These are phyloP conservation scores for Copidosoma aretas DNA, from an alignment of 2,888 invertebrate genomes.

Conservation along the genomic window DNA sequence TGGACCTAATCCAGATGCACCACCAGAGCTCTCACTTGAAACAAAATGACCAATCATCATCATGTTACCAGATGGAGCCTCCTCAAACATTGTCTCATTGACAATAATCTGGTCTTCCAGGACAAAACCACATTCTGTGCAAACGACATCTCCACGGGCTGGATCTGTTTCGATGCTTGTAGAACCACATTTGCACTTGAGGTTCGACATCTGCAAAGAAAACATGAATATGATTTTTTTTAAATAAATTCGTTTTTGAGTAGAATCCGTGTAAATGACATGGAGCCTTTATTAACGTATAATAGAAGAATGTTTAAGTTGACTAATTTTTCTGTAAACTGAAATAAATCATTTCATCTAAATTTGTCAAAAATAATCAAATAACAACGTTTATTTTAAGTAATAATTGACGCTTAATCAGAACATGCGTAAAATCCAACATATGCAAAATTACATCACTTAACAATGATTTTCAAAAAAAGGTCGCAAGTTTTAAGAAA, in stretches of 20 bases:
- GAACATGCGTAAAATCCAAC: not conserved
- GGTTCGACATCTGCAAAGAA: constrained; percentile 65
- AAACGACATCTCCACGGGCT: constrained; percentile 92
- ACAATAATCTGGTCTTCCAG: constrained; percentile 96
- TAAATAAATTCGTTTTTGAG: not conserved
- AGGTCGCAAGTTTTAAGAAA: not conserved
- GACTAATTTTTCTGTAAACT: not conserved
- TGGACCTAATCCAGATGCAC: constrained; percentile 80
- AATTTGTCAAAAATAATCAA: no score
- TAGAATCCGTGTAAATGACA: not conserved
- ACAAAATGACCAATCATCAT: constrained; percentile 94
- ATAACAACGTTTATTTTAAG: not conserved
- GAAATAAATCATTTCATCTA: not conserved
- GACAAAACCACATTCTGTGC: constrained; percentile 95
- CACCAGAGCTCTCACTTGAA: constrained; percentile 85
- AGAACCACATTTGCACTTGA: constrained; percentile 86
- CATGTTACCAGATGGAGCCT: constrained; percentile 85
- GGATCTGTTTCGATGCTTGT: constrained; percentile 94
- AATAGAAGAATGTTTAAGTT: not conserved
- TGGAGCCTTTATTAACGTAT: not conserved
- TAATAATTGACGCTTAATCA: not conserved
- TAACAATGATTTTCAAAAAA: constrained; percentile 5
- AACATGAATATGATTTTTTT: not conserved
- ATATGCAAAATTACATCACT: constrained; percentile 1
- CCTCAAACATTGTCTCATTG: constrained; percentile 95